Evolutionary conservation across 1,140 invertebrate species (phyloP).

Genomic region (Venturia canescens): DNA sequence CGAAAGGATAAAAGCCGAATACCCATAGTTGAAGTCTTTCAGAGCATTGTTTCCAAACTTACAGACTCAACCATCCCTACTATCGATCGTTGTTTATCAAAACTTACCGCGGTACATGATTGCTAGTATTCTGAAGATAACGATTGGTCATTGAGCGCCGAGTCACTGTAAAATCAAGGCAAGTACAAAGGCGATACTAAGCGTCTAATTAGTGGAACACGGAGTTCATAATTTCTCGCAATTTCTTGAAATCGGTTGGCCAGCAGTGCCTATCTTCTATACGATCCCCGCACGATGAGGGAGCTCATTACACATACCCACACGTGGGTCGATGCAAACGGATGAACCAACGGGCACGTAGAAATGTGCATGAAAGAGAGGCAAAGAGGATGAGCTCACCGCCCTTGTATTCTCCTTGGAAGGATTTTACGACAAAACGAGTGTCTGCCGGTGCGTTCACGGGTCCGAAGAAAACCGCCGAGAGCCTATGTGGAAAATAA

Average conservation of each 20-base stretch:
- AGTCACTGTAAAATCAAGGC: neutral
- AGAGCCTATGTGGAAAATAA: conserved; percentile 5
- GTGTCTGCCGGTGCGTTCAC: neutral
- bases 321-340: neutral
- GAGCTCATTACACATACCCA: conserved; percentile 7
- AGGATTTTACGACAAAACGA: conserved; percentile 35
- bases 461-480: conserved; percentile 4
- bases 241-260: conserved; percentile 21
- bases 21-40: too few species aligned
- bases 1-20: too few species aligned
- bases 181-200: neutral
- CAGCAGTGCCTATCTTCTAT: neutral
- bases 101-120: too few species aligned
- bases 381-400: conserved; percentile 31
- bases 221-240: conserved; percentile 26
- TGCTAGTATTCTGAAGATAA: too few species aligned
- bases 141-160: neutral
- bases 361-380: neutral
- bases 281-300: neutral
- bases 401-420: conserved; percentile 19
- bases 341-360: neutral
- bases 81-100: too few species aligned
- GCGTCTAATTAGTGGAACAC: conserved; percentile 2
- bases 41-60: too few species aligned
- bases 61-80: too few species aligned